Base-by-base conservation (phyloP, 2,888 invertebrate species). In the Rosalia funebris region DNA sequence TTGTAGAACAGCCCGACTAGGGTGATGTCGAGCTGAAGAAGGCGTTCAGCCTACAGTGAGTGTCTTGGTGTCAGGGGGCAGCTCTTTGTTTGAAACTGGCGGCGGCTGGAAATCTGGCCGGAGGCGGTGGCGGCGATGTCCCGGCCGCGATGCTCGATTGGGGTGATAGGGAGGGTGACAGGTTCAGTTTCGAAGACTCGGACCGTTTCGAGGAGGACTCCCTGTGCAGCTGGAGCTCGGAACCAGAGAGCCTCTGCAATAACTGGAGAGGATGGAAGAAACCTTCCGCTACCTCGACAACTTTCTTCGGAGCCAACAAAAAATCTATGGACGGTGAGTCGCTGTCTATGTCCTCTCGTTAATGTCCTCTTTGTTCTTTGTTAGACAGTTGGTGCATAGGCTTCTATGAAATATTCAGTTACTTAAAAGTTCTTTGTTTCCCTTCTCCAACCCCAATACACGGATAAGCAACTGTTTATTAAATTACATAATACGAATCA, bases 181-280 rank as follows among this genome's bases (percentile, higher is more conserved):
- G 92, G 77, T 92, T 91, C 84, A 94, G 94, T 77, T 97, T 96
- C 84, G 97, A 97, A 81, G 98, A 98, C 83, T 97, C 97, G 61
- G 97, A 98, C 83, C 89, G 96, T 71, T 98, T 98, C 83, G 97
- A 98, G 82, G 98, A 97, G 83, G 98, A 98, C 83, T 98, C 97
- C 42, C 83, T 98, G 69, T 98, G 97, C 84, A 97, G 96, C 81
- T 98, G 96, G 96, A 94, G 94, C 80, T 95, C 95, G 70, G 98
- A 98, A 82, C 95, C 96, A 2, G 97, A 98, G 82, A 95, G 95
- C 78, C 85, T 97, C 66, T 96, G 95, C 83, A 97, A 98, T 84
- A 97, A 98, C 83, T 98, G 98, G 98, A 87, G 98, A 79, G 98
- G 98, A 76, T 98, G 98, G 98, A 93, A 94, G 81, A 90, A 91